Evolutionary conservation across 53 echinoderm and acorn worm genomes (phyloP).

Genomic region (Crossaster papposus): DNA sequence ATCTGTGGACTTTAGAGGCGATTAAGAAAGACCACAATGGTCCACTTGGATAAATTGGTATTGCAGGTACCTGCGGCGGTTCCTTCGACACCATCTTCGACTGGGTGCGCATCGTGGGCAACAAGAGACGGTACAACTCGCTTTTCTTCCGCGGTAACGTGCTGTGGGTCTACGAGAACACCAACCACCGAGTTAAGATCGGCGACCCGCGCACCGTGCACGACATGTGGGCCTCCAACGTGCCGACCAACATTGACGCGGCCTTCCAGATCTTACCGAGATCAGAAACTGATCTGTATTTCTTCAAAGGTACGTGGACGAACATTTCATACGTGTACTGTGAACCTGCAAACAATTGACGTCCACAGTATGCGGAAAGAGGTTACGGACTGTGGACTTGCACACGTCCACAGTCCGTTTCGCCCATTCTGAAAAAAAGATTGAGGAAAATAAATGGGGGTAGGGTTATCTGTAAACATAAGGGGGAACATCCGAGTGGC

Average conservation of each 20-base stretch:
- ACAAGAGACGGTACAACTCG: constrained; percentile 67
- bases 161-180: constrained; percentile 82
- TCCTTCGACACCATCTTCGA: constrained; percentile 83
- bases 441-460: too few species aligned
- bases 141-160: constrained; percentile 76
- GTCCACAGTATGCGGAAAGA: too few species aligned
- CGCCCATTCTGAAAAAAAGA: too few species aligned
- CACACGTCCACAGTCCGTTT: too few species aligned
- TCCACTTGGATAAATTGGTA: too few species aligned
- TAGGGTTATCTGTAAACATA: too few species aligned
- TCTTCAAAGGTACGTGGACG: constrained; percentile 90
- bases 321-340: too few species aligned
- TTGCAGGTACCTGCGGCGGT: constrained; percentile 69
- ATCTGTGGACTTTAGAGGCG: too few species aligned
- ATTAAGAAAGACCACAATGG: too few species aligned
- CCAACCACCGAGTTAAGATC: constrained; percentile 58
- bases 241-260: constrained; percentile 75
- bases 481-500: too few species aligned
- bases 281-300: constrained; percentile 64
- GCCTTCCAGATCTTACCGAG: constrained; percentile 76
- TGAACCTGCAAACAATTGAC: too few species aligned
- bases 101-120: constrained; percentile 71
- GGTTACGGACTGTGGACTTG: too few species aligned
- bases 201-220: constrained; percentile 69
- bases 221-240: constrained; percentile 54